Evolutionary conservation across 2,113 vertebrate genomes (phyloP).

Genomic region (Chrysemys picta): DNA sequence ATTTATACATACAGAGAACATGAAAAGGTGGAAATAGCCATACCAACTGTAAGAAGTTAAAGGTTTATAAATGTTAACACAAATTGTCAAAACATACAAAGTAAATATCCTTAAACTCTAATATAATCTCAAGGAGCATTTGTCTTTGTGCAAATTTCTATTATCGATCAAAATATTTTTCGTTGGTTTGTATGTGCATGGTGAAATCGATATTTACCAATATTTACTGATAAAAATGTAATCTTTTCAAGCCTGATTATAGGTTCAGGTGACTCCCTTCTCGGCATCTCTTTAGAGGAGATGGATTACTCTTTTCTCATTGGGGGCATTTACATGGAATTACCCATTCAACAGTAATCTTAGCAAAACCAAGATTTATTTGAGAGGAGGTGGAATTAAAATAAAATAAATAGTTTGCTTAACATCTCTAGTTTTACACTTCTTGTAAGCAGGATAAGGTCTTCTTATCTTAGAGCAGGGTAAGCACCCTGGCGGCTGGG

Average conservation of each 20-base stretch:
- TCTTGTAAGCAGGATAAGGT: not conserved
- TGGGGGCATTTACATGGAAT: not conserved
- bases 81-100: not conserved
- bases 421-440: not conserved
- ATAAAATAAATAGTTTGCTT: not conserved
- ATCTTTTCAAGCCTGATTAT: not conserved
- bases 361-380: not conserved
- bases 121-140: not conserved
- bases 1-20: no score
- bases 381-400: not conserved
- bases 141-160: not conserved
- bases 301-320: not conserved
- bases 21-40: no score
- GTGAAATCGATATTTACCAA: not conserved
- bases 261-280: not conserved
- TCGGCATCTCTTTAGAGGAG: not conserved
- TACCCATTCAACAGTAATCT: not conserved
- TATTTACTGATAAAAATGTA: not conserved
- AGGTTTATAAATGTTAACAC: not conserved
- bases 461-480: not conserved
- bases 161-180: not conserved
- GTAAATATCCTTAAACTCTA: not conserved
- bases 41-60: no score
- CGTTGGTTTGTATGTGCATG: not conserved
- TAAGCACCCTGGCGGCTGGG: no score